Evolutionary conservation across 1,140 invertebrate species (phyloP), one percentile per base, ranked within the genome.

Genomic region (Pseudoatta argentina): DNA sequence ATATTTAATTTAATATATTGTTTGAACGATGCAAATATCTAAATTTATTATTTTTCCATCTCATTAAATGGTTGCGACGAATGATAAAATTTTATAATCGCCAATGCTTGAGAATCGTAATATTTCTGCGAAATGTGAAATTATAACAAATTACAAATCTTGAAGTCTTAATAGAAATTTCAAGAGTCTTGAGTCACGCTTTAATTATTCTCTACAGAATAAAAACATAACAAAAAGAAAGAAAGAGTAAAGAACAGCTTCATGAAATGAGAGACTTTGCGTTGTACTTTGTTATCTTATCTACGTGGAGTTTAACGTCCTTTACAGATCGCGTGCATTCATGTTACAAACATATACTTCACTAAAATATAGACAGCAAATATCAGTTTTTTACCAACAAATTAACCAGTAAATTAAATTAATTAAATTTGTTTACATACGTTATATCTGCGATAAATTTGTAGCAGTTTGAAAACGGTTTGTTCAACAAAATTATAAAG

Each of bases 11-110:
- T 61, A 44, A 64, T 30, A 14, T 63, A 5, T 59, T 18, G 66
- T 12, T 59, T 2, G 2, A 5, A 30, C 12, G 18, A 67, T 63
- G 75, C 76, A 61, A 75, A 76, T 72, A 39, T 78, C 53, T 12
- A 76, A 61, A 21, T 30, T 63, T 3, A 12, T 12, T n/a, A 34
- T 48, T 86, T 86, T 63, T 8, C 39, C 39, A 39, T 16, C 55
- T 86, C 69, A 71, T 89, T 89, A 86, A 86, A 61, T 27, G 51
- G 14, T 79, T 75, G 64, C 59, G 69, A 86, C 59, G 2, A 79
- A 16, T 66, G 39, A 71, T 86, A 81, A 88, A 89, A 86, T 64
- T 57, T 53, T 53, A 21, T 57, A 71, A 71, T 81, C 21, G 24
- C 27, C 5, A 71, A 71, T 34, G 16, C 14, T 57, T 57, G 34